Conservation (phyloP, 2,888 invertebrate species). For the Unio pictorum region DNA sequence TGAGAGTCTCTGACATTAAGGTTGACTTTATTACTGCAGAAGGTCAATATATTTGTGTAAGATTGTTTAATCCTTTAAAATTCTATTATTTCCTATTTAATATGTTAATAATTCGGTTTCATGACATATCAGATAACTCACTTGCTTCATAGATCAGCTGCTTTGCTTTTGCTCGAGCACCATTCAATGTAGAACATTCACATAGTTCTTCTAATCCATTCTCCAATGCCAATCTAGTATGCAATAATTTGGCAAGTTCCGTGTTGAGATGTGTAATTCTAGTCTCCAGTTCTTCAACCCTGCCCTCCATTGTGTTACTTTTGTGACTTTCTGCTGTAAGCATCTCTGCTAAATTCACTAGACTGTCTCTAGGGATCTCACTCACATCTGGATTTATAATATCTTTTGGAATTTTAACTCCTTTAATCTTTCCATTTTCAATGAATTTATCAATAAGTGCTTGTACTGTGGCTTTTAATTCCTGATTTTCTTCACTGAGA, state of each 20-base stretch:
- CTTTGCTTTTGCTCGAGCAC: slow-evolving; percentile 48
- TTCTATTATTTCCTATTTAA: no score
- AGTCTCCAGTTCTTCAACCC: slow-evolving; percentile 67
- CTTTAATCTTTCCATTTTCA: slow-evolving; percentile 44
- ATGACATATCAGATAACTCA: slow-evolving; percentile 17
- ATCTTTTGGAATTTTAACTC: slow-evolving; percentile 24
- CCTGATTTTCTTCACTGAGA: slow-evolving; percentile 36
- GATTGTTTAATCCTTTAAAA: no score
- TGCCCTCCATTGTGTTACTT: slow-evolving; percentile 44
- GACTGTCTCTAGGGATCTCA: slow-evolving; percentile 29
- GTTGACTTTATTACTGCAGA: no score
- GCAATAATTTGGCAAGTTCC: slow-evolving; percentile 61
- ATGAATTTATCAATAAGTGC: slow-evolving; percentile 40
- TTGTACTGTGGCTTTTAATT: slow-evolving; percentile 37
- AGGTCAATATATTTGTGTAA: no score
- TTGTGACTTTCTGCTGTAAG: slow-evolving; percentile 30
- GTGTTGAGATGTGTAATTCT: slow-evolving; percentile 62
- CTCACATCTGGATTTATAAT: slow-evolving; percentile 25
- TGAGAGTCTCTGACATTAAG: no score
- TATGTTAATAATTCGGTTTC: no score
- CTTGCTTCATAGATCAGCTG: slow-evolving; percentile 55
- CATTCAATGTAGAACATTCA: slow-evolving; percentile 39
- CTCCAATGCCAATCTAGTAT: slow-evolving; percentile 58
- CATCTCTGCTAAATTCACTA: slow-evolving; percentile 29
- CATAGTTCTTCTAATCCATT: slow-evolving; percentile 58